Evolutionary conservation across 2,113 vertebrate species (phyloP).

Genomic region (Urocynchramus pylzowi): DNA sequence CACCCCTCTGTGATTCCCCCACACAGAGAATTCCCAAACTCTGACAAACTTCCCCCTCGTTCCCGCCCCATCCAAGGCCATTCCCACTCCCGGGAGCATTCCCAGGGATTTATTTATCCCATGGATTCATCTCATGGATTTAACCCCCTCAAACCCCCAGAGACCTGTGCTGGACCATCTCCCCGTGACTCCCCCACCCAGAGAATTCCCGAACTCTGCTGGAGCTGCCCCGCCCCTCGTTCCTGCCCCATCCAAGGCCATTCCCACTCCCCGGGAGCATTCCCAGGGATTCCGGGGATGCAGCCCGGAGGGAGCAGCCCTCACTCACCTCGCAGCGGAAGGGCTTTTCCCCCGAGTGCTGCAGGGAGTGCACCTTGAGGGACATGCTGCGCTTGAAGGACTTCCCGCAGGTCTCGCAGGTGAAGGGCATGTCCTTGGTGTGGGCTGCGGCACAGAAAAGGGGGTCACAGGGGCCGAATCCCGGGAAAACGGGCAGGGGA

Average conservation of each 20-base stretch:
- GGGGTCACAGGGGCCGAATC: no score
- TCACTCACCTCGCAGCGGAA: slow-evolving; percentile 98
- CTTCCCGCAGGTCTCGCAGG: slow-evolving; percentile 97
- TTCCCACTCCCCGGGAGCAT: no score
- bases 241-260: background rate
- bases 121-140: no score
- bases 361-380: slow-evolving; percentile 96
- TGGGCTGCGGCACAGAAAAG: slow-evolving; percentile 76
- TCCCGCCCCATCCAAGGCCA: no score
- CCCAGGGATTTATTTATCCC: no score
- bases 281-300: background rate
- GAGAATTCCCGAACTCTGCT: no score
- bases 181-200: no score
- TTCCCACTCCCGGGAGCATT: no score
- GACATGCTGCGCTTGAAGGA: slow-evolving; percentile 99
- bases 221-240: accelerated
- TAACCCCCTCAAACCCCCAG: no score
- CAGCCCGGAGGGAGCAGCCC: no score
- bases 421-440: slow-evolving; percentile 99
- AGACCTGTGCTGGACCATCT: no score
- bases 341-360: slow-evolving; percentile 97
- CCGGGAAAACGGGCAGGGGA: background rate
- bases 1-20: background rate
- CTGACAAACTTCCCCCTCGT: accelerated
- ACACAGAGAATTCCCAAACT: background rate